Conservation (phyloP, 2,113 vertebrate genomes). For the Clarias batrachus region DNA sequence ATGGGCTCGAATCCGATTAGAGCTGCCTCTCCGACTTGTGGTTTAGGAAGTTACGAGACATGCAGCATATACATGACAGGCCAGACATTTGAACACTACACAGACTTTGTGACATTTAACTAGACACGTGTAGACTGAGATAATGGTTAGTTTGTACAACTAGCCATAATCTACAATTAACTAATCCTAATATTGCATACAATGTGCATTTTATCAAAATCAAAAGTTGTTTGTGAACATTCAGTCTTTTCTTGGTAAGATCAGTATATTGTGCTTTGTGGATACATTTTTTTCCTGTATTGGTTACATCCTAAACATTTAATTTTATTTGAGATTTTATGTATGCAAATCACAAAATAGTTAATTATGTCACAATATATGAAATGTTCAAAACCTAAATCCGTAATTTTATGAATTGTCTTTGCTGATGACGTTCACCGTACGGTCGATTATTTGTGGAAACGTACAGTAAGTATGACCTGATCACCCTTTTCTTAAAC, state of each 20-base stretch:
- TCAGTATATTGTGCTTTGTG: not conserved
- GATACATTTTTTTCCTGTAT: not conserved
- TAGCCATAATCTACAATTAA: not conserved
- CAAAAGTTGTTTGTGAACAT: not conserved
- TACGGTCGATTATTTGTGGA: not conserved
- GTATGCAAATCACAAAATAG: not conserved
- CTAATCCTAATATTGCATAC: not conserved
- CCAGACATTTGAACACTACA: not conserved
- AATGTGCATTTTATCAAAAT: not conserved
- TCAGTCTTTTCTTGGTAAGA: not conserved
- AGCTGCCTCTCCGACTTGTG: conserved; percentile 27
- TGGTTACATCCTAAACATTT: not conserved
- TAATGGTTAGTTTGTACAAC: not conserved
- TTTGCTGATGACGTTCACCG: not conserved
- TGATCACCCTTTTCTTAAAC: not conserved
- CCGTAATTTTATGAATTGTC: not conserved
- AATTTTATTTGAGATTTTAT: not conserved
- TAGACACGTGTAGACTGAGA: not conserved
- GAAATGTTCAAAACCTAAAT: not conserved
- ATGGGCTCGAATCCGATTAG: conserved; percentile 52
- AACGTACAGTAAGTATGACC: not conserved
- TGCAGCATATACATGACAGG: conserved; percentile 28
- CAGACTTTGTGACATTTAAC: not conserved
- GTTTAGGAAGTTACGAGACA: conserved; percentile 34
- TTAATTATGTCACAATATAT: not conserved